These are phyloP conservation scores for Oreochromis grahami DNA, from an alignment of 2,797 vertebrate species.

Conservation along the genomic window DNA sequence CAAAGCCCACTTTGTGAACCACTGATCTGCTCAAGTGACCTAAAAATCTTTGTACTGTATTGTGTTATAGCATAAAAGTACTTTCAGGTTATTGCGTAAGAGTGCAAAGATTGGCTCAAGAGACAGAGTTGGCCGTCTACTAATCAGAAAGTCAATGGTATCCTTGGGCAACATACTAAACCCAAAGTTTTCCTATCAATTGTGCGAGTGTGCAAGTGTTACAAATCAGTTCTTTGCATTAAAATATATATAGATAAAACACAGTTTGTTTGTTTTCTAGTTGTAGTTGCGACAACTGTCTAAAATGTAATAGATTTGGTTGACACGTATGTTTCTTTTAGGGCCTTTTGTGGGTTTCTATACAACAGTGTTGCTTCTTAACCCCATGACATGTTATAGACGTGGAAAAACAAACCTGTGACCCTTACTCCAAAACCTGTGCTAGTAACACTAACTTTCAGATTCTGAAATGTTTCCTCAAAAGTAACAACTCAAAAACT, in stretches of 20 bases:
- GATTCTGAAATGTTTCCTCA: fast-evolving
- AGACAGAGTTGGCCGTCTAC: fast-evolving
- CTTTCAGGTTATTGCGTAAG: not conserved
- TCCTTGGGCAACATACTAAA: fast-evolving
- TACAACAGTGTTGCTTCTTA: not conserved
- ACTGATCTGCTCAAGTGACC: not conserved
- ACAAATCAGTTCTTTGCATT: not conserved
- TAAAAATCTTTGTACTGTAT: not conserved
- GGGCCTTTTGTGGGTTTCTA: not conserved
- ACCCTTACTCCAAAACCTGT: too few species aligned
- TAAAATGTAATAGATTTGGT: not conserved
- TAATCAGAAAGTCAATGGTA: not conserved
- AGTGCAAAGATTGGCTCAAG: not conserved
- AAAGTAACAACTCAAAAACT: not conserved
- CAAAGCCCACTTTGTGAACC: not conserved
- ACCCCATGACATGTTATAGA: not conserved
- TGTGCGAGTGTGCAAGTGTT: fast-evolving
- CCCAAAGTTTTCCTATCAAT: not conserved
- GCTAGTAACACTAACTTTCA: not conserved
- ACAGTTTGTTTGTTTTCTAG: not conserved
- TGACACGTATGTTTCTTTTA: not conserved
- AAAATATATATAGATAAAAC: fast-evolving
- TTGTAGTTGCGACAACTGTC: not conserved
- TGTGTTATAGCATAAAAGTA: not conserved
- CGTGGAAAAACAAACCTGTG: not conserved